Evolutionary conservation across 1,140 invertebrate species (phyloP).

Genomic region (Zaprionus inermis): DNA sequence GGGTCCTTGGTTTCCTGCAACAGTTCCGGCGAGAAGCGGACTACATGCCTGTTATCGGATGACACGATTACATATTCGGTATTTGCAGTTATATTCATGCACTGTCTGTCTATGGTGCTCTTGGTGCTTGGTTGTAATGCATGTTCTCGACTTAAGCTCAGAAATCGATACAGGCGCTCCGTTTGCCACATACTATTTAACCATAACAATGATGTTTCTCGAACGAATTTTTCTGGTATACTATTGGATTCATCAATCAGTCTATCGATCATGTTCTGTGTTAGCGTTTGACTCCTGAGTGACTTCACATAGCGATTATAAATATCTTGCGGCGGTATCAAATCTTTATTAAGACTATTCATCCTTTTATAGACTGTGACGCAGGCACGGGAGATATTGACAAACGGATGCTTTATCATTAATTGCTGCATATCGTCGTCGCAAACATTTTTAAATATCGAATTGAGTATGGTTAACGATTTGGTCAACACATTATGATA

Average conservation of each 20-base stretch:
- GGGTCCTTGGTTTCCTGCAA: constrained; percentile 18
- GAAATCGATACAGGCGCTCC: constrained; percentile 31
- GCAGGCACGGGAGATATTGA: constrained; percentile 15
- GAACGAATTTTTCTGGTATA: not conserved
- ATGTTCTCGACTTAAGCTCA: not conserved
- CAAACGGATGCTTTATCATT: constrained; percentile 16
- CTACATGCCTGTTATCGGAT: constrained; percentile 28
- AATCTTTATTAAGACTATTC: not conserved
- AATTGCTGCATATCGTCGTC: not conserved
- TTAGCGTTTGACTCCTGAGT: not conserved
- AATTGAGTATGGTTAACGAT: constrained; percentile 8
- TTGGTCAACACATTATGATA: constrained; percentile 3
- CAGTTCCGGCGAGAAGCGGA: constrained; percentile 12
- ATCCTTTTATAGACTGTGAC: constrained; percentile 29
- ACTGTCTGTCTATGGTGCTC: constrained; percentile 3
- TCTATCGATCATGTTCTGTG: constrained; percentile 5
- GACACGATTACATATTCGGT: not conserved
- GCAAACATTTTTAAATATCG: constrained; percentile 17
- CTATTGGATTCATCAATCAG: not conserved
- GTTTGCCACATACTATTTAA: constrained; percentile 42
- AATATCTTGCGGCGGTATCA: constrained; percentile 20
- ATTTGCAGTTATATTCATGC: not conserved
- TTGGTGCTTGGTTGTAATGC: not conserved
- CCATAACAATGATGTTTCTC: constrained; percentile 17
- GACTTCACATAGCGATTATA: constrained; percentile 20